Evolutionary conservation across 2,797 vertebrate species (phyloP), one percentile per base, ranked within the genome.

Genomic region (Atherinosoma microstoma): DNA sequence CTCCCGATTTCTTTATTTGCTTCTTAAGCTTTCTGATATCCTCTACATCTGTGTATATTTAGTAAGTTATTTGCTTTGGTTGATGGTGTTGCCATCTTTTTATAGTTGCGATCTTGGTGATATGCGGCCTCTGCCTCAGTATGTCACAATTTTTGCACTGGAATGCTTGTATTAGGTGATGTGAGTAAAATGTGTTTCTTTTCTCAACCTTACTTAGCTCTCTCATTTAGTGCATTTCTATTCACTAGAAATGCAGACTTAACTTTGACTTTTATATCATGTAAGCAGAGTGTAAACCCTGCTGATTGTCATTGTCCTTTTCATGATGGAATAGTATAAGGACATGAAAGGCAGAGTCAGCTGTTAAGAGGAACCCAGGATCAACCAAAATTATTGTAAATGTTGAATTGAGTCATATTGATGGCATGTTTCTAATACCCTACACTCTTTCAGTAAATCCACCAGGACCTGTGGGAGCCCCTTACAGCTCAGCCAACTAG

Each of bases 1-100:
- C 74, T 87, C 85, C 85, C 54, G 63, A 87, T 91, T 90, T 91
- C 87, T 92, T 91, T 87, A 91, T 92, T 92, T 91, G 87, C 79
- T 87, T 84, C 87, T 89, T 89, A 82, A 73, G 80, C 79, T 85
- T 84, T 90, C 87, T 78, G 76, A 87, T 87, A 84, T 79, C 75
- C 65, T 71, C 83, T 78, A 76, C 85, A 82, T 89, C 79, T 89
- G 85, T 88, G 78, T 90, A 89, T 91, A 89, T 90, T 93, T 91
- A 89, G 84, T 78, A 79, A 74, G 70, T 84, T 91, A 87, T 92
- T 87, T 85, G 84, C 87, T 83, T 74, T 82, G 83, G 70, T 78
- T 84, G 84, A 86, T 84, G 76, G 76, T 66, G 74, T 79, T 58
- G 51, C 73, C 75, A 76, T 67, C 49, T 78, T 79, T 77, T 79